phyloP scores from a whole-genome alignment of 2,113 vertebrate species.

The Phyllostomus hastatus region DNA sequence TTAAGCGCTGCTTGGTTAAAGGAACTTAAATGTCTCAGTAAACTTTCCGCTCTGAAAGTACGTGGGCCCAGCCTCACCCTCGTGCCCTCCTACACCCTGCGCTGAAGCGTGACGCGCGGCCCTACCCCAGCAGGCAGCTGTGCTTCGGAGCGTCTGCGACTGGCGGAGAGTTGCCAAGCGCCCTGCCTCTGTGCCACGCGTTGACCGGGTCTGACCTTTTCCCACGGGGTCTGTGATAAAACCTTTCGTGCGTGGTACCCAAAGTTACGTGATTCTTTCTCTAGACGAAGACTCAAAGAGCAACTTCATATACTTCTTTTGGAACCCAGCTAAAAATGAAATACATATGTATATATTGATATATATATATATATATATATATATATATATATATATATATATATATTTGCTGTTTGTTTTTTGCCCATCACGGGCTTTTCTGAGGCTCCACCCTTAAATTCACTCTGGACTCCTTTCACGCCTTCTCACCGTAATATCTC shows the following conservation, averaged over 20 bases:
- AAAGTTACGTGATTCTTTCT: background rate
- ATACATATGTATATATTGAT: too few relatives aligned
- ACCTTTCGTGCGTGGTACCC: background rate
- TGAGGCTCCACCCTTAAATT: background rate
- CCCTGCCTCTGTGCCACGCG: background rate
- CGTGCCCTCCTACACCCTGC: background rate
- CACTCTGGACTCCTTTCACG: background rate
- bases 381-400: too few relatives aligned
- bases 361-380: too few relatives aligned
- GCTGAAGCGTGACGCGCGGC: background rate
- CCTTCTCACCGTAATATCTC: background rate
- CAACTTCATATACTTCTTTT: background rate
- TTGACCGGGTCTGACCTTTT: slow-evolving; percentile 5
- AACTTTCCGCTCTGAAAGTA: background rate
- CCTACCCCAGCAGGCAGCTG: background rate
- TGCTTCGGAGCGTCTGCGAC: background rate
- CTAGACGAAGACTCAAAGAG: background rate
- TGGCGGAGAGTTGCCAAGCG: background rate
- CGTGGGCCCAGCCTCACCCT: background rate
- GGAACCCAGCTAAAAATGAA: background rate
- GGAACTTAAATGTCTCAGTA: background rate
- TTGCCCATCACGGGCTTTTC: background rate
- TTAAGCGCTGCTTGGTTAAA: background rate
- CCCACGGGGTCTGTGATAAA: background rate
- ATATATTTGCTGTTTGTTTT: background rate